Percentiles rank a stretch among this genome's conserved stretches.
Conservation (phyloP, 2,888 invertebrate genomes). For the Tholera decimalis region DNA sequence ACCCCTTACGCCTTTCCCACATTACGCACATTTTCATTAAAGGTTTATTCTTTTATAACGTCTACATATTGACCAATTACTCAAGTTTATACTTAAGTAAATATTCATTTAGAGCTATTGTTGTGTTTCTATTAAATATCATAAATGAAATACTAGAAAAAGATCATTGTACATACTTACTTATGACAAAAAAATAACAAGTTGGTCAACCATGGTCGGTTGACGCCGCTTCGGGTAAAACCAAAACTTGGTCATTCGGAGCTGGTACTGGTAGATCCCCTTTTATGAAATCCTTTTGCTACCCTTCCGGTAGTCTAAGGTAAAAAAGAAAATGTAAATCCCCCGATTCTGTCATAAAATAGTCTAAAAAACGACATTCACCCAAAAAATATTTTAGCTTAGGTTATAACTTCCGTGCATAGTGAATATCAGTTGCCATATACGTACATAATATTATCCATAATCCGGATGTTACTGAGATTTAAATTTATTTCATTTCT, state of each 20-base stretch:
- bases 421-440: slow-evolving; percentile 44
- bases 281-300: slow-evolving; percentile 11
- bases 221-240: slow-evolving; percentile 13
- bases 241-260: slow-evolving; percentile 7
- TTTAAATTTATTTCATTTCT: slow-evolving; percentile 55
- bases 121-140: neutral
- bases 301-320: neutral
- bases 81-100: slow-evolving; percentile 2
- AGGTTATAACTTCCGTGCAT: slow-evolving; percentile 48
- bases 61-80: slow-evolving; percentile 17
- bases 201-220: neutral
- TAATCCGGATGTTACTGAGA: slow-evolving; percentile 50
- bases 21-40: slow-evolving; percentile 50
- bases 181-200: slow-evolving; percentile 6
- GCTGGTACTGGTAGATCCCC: slow-evolving; percentile 7
- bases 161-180: slow-evolving; percentile 1
- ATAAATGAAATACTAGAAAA: neutral
- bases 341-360: neutral
- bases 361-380: slow-evolving; percentile 10
- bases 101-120: neutral
- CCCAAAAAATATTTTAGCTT: slow-evolving; percentile 29
- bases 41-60: slow-evolving; percentile 33
- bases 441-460: slow-evolving; percentile 31
- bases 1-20: slow-evolving; percentile 75
- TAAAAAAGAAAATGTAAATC: neutral